These are phyloP conservation scores for Bugulina stolonifera DNA, from an alignment of 2,888 invertebrate species.

Conservation along the genomic window DNA sequence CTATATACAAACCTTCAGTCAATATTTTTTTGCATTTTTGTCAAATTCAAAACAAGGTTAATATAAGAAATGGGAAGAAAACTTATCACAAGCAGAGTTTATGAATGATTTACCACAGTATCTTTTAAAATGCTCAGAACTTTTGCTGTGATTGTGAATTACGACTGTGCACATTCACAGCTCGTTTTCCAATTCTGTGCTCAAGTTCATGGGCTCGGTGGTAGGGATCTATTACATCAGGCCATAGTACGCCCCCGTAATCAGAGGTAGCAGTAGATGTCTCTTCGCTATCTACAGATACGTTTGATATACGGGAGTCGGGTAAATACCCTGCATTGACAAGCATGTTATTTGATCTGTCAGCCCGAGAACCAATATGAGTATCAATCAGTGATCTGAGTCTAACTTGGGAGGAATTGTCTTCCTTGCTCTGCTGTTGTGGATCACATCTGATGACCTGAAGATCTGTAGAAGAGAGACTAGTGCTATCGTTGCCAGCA, in stretches of 20 bases:
- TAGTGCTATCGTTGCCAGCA: not conserved
- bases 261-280: not conserved
- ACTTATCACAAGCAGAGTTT: too few relatives aligned
- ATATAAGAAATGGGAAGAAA: too few relatives aligned
- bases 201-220: not conserved
- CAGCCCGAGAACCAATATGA: not conserved
- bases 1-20: too few relatives aligned
- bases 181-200: not conserved
- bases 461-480: not conserved
- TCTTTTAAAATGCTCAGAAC: too few relatives aligned
- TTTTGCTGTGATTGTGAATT: too few relatives aligned
- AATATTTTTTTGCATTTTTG: too few relatives aligned
- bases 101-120: too few relatives aligned
- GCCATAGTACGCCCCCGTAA: constrained; percentile 14
- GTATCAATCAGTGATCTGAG: not conserved
- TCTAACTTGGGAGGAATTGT: not conserved
- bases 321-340: not conserved
- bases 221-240: constrained; percentile 19
- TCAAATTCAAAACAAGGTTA: too few relatives aligned
- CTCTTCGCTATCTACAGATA: not conserved
- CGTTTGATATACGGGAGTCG: constrained; percentile 4
- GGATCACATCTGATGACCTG: not conserved
- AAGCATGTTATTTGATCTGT: not conserved
- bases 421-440: not conserved
- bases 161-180: not conserved